Conservation (phyloP, 2,797 vertebrate genomes). For the Carapus acus region DNA sequence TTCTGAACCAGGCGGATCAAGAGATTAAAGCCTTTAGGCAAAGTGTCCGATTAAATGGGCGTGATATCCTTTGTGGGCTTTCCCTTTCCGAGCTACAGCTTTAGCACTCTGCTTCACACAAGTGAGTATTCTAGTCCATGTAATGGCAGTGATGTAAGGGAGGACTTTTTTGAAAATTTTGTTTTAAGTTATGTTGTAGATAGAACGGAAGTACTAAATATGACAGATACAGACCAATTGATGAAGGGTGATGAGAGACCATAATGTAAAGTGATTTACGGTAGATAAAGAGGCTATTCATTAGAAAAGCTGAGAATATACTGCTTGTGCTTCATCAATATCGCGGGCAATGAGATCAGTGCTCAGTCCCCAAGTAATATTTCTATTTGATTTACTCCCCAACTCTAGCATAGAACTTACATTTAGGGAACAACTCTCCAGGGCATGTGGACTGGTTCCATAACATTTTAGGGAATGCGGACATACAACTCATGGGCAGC, state of each 20-base stretch:
- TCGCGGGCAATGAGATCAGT: not conserved
- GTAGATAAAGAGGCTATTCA: too few relatives aligned
- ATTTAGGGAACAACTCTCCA: not conserved
- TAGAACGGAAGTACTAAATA: too few relatives aligned
- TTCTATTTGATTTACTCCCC: constrained; percentile 11
- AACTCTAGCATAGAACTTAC: not conserved
- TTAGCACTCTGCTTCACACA: constrained; percentile 19
- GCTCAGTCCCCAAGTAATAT: too few relatives aligned
- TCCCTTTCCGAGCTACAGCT: constrained; percentile 25
- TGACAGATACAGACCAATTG: too few relatives aligned
- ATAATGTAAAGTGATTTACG: too few relatives aligned
- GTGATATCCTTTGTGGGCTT: constrained; percentile 56
- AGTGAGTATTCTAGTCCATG: constrained; percentile 10
- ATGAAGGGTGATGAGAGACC: too few relatives aligned
- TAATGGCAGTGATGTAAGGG: too few relatives aligned
- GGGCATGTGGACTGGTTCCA: not conserved
- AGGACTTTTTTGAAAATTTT: too few relatives aligned
- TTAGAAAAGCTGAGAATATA: too few relatives aligned
- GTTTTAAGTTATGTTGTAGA: too few relatives aligned
- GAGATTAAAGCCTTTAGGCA: constrained; percentile 65
- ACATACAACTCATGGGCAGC: constrained; percentile 7
- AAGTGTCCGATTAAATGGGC: constrained; percentile 60
- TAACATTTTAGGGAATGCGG: constrained; percentile 33
- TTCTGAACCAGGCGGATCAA: constrained; percentile 64
- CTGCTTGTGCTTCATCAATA: not conserved